phyloP scores from a whole-genome alignment of 2,797 vertebrate genomes.

The Acanthiza pusilla region DNA sequence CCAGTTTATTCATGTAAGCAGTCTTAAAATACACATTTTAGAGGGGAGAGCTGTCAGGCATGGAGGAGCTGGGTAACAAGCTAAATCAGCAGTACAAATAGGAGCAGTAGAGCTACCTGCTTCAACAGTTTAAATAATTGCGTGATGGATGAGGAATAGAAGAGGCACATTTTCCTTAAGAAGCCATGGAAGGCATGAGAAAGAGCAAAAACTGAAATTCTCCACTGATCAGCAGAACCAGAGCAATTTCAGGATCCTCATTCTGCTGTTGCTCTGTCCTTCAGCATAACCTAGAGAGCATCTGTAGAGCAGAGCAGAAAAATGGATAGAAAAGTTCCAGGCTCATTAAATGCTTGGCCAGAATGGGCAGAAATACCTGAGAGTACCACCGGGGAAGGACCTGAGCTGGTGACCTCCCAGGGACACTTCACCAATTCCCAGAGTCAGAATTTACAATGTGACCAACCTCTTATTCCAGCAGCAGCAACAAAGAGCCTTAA shows the following conservation, averaged over 20 bases:
- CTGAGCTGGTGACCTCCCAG: not conserved
- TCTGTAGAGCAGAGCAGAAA: not conserved
- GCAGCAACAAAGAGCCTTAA: not conserved
- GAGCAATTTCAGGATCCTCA: not conserved
- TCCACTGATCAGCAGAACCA: not conserved
- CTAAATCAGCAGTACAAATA: slow-evolving; percentile 49
- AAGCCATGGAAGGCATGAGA: not conserved
- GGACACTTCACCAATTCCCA: not conserved
- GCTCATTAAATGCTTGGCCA: slow-evolving; percentile 6
- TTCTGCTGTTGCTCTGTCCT: not conserved
- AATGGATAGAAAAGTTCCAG: not conserved
- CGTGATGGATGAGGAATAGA: not conserved
- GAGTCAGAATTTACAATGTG: not conserved
- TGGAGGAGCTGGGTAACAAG: slow-evolving; percentile 18
- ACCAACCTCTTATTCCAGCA: not conserved
- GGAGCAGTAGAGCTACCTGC: slow-evolving; percentile 29
- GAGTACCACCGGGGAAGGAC: not conserved
- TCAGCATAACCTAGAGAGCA: not conserved
- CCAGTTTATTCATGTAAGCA: slow-evolving; percentile 15
- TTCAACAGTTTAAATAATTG: slow-evolving; percentile 41
- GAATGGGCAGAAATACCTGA: not conserved
- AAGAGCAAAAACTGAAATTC: not conserved
- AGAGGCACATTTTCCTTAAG: not conserved
- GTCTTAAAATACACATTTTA: slow-evolving; percentile 2
- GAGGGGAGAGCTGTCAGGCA: slow-evolving; percentile 5